Base-by-base conservation (phyloP, 2,113 vertebrate genomes). In the Apodemus sylvaticus region DNA sequence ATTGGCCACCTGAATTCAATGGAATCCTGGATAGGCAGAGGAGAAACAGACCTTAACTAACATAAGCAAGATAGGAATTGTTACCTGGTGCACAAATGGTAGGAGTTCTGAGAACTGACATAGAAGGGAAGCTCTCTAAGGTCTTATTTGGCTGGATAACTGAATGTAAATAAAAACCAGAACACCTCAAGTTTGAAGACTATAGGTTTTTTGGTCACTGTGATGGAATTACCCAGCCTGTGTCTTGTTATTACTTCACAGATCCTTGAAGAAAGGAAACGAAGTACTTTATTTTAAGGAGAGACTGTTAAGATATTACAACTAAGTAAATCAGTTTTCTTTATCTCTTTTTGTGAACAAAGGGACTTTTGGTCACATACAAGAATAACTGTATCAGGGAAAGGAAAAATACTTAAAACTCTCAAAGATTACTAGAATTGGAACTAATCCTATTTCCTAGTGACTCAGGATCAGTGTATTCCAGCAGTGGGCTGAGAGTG, bases 341-440 rank as follows among this genome's bases (percentile, higher is more conserved):
- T 91, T 36, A 29, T 87, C 73, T 14, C 26, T 39, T 95, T 97
- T 39, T 45, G 20, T 79, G 71, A 96, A 91, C 60, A 74, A 97
- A 78, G 19, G 34, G 34, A 66, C n/a, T 9, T 95, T 89, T 48
- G 66, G 31, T 36, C n/a, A 48, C 71, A 76, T 77, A 51, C 4
- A 20, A 92, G 11, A 51, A 20, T 91, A 78, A 51, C 34, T 90
- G 4, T 24, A 78, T 74, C 29, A 89, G 39, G 39, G 34, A 51
- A 97, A 86, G 53, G 34, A 89, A 90, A 90, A 58, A 81, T 78
- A 86, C 39, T 70, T 51, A 78, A 89, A 90, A 24, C 9, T 91
- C 88, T 73, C 48, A 68, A 64, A 29, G 24, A 22, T 90, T 90
- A 24, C 78, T 95, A 55, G 48, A 83, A 89, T 31, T 31, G 88